Conservation (phyloP, 2,113 vertebrate species). For the Piliocolobus tephrosceles region DNA sequence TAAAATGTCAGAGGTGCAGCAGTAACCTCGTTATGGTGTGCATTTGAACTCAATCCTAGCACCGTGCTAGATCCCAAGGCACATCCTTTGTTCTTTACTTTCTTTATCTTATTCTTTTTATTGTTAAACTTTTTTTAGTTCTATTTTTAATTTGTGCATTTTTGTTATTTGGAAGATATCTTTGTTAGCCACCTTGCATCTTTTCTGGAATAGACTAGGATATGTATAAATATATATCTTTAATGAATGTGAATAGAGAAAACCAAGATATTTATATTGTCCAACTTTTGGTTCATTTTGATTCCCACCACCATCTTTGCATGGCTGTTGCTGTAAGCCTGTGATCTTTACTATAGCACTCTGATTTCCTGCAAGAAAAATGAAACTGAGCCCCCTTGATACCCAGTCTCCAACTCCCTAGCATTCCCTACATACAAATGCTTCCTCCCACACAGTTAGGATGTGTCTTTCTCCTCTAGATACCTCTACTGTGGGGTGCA, state of each 20-base stretch:
- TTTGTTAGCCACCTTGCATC: not conserved
- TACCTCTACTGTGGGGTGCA: too few species aligned
- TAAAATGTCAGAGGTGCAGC: not conserved
- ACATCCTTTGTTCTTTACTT: not conserved
- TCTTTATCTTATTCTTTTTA: not conserved
- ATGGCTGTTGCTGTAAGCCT: not conserved
- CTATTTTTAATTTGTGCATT: not conserved
- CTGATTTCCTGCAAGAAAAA: not conserved
- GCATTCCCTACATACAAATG: not conserved
- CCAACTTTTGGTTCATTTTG: not conserved
- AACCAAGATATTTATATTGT: not conserved
- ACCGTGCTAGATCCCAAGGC: not conserved
- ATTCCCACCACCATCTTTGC: not conserved
- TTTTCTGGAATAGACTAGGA: not conserved
- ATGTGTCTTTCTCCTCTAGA: not conserved
- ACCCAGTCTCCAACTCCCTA: not conserved
- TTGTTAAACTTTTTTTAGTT: not conserved
- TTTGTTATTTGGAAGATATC: not conserved
- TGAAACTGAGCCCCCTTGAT: not conserved
- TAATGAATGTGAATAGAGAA: not conserved
- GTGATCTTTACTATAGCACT: not conserved
- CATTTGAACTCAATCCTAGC: not conserved
- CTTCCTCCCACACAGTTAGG: not conserved
- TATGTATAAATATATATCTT: not conserved
- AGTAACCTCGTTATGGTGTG: not conserved